These are phyloP conservation scores for Clistopyga incitator DNA, from an alignment of 2,888 invertebrate species.

Conservation along the genomic window DNA sequence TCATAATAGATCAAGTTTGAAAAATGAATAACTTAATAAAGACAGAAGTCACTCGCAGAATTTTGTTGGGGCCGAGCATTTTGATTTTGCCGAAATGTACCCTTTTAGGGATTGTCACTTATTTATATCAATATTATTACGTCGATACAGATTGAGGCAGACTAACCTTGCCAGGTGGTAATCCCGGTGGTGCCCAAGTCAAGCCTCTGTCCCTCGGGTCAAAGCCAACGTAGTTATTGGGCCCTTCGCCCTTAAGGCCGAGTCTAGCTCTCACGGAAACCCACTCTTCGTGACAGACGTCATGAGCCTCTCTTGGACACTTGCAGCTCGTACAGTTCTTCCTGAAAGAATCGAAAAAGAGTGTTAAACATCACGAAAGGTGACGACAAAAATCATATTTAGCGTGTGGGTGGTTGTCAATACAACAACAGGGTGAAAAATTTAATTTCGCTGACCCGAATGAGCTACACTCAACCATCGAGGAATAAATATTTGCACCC, in stretches of 20 bases:
- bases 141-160: neutral
- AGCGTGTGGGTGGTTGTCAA: neutral
- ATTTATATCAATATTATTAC: neutral
- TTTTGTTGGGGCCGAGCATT: too few species aligned
- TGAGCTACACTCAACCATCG: conserved; percentile 28
- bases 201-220: conserved; percentile 89
- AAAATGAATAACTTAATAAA: too few species aligned
- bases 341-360: conserved; percentile 86
- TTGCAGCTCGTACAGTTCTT: conserved; percentile 97
- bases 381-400: neutral
- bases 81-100: too few species aligned
- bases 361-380: neutral
- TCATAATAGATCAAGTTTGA: too few species aligned
- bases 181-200: conserved; percentile 90
- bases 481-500: conserved; percentile 79
- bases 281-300: conserved; percentile 95
- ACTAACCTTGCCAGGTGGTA: conserved; percentile 84
- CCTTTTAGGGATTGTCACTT: too few species aligned
- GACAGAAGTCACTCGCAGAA: too few species aligned
- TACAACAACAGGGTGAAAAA: neutral
- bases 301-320: conserved; percentile 95
- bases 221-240: conserved; percentile 85
- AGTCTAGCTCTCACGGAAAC: conserved; percentile 91
- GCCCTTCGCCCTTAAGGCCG: conserved; percentile 87
- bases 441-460: neutral